Evolutionary conservation across 2,888 invertebrate genomes (phyloP).

Genomic region (Ceramica pisi): DNA sequence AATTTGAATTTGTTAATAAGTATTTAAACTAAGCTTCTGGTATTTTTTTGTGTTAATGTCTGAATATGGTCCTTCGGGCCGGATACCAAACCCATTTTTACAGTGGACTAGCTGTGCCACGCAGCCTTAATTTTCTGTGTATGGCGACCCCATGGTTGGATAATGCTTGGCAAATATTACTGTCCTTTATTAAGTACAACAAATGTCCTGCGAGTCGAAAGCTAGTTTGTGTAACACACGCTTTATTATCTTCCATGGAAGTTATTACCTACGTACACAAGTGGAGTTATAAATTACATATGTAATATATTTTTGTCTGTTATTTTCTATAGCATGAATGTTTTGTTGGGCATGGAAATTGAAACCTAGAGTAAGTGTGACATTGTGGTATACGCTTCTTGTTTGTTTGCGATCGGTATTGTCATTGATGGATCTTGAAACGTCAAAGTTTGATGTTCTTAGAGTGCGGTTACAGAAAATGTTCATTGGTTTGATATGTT

Average conservation of each 20-base stretch:
- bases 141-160: neutral
- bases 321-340: neutral
- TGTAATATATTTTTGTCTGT: slow-evolving; percentile 2
- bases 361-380: neutral
- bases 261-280: slow-evolving; percentile 18
- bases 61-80: neutral
- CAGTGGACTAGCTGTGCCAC: neutral
- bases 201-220: slow-evolving; percentile 13
- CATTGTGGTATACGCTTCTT: neutral
- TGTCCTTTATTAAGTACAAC: slow-evolving; percentile 4
- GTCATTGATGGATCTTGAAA: neutral
- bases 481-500: neutral
- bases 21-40: no score
- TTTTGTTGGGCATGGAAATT: slow-evolving; percentile 1
- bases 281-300: neutral
- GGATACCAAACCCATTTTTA: neutral
- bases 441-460: neutral
- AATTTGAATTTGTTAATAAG: no score
- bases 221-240: slow-evolving; percentile 21
- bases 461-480: neutral
- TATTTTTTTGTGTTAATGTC: no score
- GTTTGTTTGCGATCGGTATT: no score
- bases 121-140: neutral
- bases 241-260: slow-evolving; percentile 27
- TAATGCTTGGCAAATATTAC: neutral